Conservation (phyloP, 2,797 vertebrate species). For the Hypotaenidia philippensis region DNA sequence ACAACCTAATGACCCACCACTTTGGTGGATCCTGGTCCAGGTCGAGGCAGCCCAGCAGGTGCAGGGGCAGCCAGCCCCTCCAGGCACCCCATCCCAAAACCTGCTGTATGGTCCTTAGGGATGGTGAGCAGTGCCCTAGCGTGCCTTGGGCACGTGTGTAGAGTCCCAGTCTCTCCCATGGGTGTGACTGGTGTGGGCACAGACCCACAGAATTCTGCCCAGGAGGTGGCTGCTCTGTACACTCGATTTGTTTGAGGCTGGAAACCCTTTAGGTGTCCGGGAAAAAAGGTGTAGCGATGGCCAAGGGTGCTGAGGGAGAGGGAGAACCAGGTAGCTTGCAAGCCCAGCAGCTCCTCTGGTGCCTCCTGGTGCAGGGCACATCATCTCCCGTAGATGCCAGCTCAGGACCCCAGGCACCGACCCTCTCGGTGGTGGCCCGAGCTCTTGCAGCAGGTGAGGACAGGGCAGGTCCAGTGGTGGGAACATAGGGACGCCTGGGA, state of each 20-base stretch:
- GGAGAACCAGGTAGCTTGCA: neutral
- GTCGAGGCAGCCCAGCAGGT: neutral
- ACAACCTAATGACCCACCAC: neutral
- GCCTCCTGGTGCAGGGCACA: neutral
- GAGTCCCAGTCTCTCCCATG: neutral
- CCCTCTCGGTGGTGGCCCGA: neutral
- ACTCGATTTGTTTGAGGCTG: neutral
- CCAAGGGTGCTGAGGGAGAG: neutral
- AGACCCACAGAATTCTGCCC: neutral
- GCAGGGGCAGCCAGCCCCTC: neutral
- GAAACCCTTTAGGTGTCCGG: neutral
- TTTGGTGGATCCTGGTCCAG: neutral
- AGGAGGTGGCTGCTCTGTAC: neutral
- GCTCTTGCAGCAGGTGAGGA: neutral
- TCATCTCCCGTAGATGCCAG: neutral
- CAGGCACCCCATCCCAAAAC: neutral
- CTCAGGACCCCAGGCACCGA: neutral
- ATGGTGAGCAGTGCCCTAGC: neutral
- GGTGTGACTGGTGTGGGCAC: neutral
- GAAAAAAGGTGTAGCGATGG: neutral
- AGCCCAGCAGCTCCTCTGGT: neutral
- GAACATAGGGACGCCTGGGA: neutral
- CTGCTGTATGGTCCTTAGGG: neutral
- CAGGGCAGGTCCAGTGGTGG: neutral
- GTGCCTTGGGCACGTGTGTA: fast-evolving